Evolutionary conservation across 1,140 invertebrate species (phyloP).

Genomic region (Cydia strobilella): DNA sequence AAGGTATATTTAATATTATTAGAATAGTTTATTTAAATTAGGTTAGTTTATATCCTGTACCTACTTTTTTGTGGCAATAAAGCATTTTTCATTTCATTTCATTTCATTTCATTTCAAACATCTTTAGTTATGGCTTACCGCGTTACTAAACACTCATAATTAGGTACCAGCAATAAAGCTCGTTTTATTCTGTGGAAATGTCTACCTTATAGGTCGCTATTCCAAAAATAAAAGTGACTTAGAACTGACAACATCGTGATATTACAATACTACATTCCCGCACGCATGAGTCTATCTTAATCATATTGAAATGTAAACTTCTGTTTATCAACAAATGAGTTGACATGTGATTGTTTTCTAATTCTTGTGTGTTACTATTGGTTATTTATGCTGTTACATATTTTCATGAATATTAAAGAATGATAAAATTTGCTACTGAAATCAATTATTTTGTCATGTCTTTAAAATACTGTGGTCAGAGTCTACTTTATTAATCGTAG

Average conservation of each 20-base stretch:
- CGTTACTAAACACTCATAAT: constrained; percentile 4
- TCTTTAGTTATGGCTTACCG: constrained; percentile 1
- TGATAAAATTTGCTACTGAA: neutral
- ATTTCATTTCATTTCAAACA: too few relatives aligned
- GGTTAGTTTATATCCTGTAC: too few relatives aligned
- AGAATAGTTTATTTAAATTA: too few relatives aligned
- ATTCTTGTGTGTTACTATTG: neutral
- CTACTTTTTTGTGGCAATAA: too few relatives aligned
- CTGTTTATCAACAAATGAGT: constrained; percentile 9
- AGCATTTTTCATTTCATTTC: too few relatives aligned
- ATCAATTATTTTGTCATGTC: neutral
- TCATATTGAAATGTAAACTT: constrained; percentile 14
- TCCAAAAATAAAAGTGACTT: neutral
- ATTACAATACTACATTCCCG: neutral
- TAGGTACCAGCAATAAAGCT: neutral
- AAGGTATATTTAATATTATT: too few relatives aligned
- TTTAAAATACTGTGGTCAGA: too few relatives aligned
- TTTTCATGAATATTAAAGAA: neutral
- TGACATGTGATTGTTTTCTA: constrained; percentile 16
- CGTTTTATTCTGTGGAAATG: neutral
- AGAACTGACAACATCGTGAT: neutral
- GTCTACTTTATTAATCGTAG: too few relatives aligned
- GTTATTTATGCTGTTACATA: neutral
- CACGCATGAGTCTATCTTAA: constrained; percentile 12
- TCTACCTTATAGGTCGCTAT: neutral